phyloP scores from a whole-genome alignment of 2,888 invertebrate species.

The Apeira syringaria region DNA sequence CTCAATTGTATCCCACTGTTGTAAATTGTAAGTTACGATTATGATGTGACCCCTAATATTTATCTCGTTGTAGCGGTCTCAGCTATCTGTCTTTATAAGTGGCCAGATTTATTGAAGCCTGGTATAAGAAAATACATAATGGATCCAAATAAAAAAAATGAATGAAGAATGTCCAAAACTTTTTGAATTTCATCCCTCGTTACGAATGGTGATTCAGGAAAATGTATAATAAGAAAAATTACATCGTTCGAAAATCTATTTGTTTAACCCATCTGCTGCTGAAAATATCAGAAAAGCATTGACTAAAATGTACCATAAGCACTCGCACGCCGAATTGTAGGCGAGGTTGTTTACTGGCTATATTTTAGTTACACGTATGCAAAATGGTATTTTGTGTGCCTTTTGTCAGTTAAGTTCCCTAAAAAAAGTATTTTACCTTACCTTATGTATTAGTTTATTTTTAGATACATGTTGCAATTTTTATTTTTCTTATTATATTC shows the following conservation, averaged over 20 bases:
- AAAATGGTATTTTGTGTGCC: too few relatives aligned
- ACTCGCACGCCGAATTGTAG: too few relatives aligned
- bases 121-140: constrained; percentile 21
- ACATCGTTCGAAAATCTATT: constrained; percentile 54
- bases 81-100: constrained; percentile 26
- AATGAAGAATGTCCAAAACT: constrained; percentile 32
- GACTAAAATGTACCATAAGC: too few relatives aligned
- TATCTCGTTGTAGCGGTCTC: constrained; percentile 21
- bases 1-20: constrained; percentile 19
- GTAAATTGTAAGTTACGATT: constrained; percentile 34
- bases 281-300: too few relatives aligned
- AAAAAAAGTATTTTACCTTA: too few relatives aligned
- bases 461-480: too few relatives aligned
- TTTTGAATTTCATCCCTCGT: constrained; percentile 42
- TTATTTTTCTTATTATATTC: too few relatives aligned
- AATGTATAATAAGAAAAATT: constrained; percentile 51
- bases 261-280: too few relatives aligned
- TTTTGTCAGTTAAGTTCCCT: too few relatives aligned
- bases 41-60: constrained; percentile 29
- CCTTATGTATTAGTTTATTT: too few relatives aligned
- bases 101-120: constrained; percentile 26
- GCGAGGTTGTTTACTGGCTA: too few relatives aligned
- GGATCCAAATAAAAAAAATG: constrained; percentile 21
- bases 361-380: too few relatives aligned
- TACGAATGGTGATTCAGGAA: constrained; percentile 51